Evolutionary conservation across 2,888 invertebrate species (phyloP), one percentile per base, ranked within the genome.

Genomic region (Mamestra brassicae): DNA sequence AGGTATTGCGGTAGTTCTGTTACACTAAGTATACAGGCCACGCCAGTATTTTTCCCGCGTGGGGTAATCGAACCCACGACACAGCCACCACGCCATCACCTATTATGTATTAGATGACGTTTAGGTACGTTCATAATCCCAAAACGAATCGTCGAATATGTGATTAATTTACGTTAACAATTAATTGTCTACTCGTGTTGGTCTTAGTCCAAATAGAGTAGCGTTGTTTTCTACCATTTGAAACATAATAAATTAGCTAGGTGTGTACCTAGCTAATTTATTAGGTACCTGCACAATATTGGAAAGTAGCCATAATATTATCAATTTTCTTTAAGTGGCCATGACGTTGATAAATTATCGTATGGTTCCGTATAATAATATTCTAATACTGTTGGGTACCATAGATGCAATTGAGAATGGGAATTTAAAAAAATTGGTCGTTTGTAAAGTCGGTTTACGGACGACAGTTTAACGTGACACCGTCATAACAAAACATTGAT

Each of bases 271-370:
- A n/a, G n/a, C n/a, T n/a, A n/a, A n/a, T n/a, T n/a, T n/a, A n/a
- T n/a, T n/a, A 26, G 26, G 26, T 26, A 58, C 52, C 26, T 66
- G 61, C 8, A 57, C 5, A 38, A 26, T 78, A 66, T 76, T 79
- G 83, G 76, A 71, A 69, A 63, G 50, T 38, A 38, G 85, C 85
- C 83, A 85, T 55, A 36, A 85, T 55, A 36, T 60, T 69, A 66
- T 72, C 47, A 61, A 78, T 81, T 81, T 71, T 76, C 55, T 60
- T 61, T 62, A 58, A 61, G 62, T 61, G 62, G 55, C 13, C 26
- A 8, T 64, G 71, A 70, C 71, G 61, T 64, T 81, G 61, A 74
- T 60, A 26, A 13, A 63, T 52, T 45, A 3, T 52, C 15, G 60
- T 61, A 50, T 57, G 1, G n/a, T 63, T 76, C 7, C n/a, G 42